Base-by-base conservation (phyloP, 2,888 invertebrate genomes). In the Sinopyrophorus schimmeli region DNA sequence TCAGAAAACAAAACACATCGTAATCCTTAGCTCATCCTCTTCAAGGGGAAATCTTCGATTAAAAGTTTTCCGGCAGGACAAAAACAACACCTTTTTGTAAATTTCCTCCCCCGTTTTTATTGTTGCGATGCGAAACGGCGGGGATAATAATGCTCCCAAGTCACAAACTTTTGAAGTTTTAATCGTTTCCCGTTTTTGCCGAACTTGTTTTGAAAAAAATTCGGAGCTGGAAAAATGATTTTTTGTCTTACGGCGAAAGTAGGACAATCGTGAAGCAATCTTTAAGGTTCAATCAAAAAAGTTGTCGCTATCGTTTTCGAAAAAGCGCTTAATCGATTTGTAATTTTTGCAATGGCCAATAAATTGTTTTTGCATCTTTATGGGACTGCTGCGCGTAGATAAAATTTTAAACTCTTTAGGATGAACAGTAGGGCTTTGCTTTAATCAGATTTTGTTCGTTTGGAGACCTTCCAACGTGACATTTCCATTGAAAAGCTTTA, bases 1-100 rank as follows among this genome's bases (percentile, higher is more conserved):
- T 46, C 50, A 50, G 50, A 44, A 50, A 50, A 50, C 50, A 44
- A 50, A 50, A 50, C 44, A 50, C 50, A 50, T 50, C 44, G 39
- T 39, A 50, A 44, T 44, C 44, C 39, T 34, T 40, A 39, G 39
- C 17, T 30, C 38, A 38, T 38, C 44, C 35, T 44, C 21, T 28
- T 23, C 21, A 44, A 44, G 38, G 39, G 50, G 50, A 44, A 39
- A 50, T 50, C 44, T 50, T 50, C 50, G 50, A 50, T 50, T 50
- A 50, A 50, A 50, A 50, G 39, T 50, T 50, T 48, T 44, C 42
- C 43, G 42, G 21, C 37, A 24, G 38, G 42, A 49, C 49, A 42
- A 49, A 49, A 49, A 49, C 49, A 42, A 23, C 43, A 49, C 49
- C 42, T 49, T 48, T 49, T 49, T 49, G 37, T 49, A 49, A 49